Conservation (phyloP, 2,888 invertebrate species). For the Drosophila phalerata region DNA sequence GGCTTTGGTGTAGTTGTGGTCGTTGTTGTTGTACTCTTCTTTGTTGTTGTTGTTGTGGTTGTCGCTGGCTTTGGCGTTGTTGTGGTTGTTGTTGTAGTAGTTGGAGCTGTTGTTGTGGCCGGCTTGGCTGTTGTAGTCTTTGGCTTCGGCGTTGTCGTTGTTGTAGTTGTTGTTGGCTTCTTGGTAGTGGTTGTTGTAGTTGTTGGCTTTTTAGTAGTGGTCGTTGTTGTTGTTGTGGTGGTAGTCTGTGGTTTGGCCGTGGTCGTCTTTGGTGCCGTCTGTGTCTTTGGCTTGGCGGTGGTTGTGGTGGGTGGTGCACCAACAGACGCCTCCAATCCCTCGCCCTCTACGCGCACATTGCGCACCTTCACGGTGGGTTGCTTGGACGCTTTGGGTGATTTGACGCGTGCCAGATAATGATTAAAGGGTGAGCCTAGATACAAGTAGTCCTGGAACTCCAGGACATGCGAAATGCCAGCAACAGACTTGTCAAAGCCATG, state of each 20-base stretch:
- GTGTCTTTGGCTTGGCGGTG: slow-evolving; percentile 67
- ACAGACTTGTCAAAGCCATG: slow-evolving; percentile 88
- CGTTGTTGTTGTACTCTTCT: slow-evolving; percentile 55
- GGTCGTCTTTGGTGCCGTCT: slow-evolving; percentile 57
- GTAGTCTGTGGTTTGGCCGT: slow-evolving; percentile 63
- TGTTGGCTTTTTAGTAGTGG: slow-evolving; percentile 52
- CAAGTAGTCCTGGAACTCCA: slow-evolving; percentile 88
- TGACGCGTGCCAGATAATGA: slow-evolving; percentile 89
- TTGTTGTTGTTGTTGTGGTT: slow-evolving; percentile 47
- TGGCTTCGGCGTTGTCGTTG: slow-evolving; percentile 50
- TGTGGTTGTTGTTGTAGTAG: slow-evolving; percentile 33
- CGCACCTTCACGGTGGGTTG: slow-evolving; percentile 80
- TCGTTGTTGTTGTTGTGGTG: slow-evolving; percentile 61
- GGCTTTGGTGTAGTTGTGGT: slow-evolving; percentile 58
- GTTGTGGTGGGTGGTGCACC: slow-evolving; percentile 63
- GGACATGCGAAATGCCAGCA: slow-evolving; percentile 88
- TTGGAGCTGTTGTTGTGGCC: slow-evolving; percentile 56
- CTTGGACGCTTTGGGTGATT: slow-evolving; percentile 85
- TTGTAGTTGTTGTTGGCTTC: slow-evolving; percentile 57
- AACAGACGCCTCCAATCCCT: slow-evolving; percentile 78
- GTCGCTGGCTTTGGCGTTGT: slow-evolving; percentile 47
- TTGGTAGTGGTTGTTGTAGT: slow-evolving; percentile 71
- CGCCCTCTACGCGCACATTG: slow-evolving; percentile 83
- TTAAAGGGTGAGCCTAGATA: slow-evolving; percentile 90
- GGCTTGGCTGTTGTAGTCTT: slow-evolving; percentile 57